These are phyloP conservation scores for Uromys caudimaculatus DNA, from an alignment of 2,797 vertebrate genomes.

Conservation along the genomic window DNA sequence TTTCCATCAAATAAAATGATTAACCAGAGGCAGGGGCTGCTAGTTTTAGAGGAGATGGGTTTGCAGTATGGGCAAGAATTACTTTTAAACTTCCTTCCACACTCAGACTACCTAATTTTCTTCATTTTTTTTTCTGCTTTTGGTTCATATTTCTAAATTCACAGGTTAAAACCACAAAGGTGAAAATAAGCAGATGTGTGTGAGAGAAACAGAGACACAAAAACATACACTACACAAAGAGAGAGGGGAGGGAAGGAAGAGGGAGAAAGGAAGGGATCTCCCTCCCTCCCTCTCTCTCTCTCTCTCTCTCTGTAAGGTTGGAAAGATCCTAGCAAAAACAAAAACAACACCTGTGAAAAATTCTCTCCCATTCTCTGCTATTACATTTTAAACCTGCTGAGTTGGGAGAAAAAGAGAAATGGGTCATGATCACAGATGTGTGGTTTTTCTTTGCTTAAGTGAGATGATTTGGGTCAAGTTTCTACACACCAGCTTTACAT, in stretches of 20 bases:
- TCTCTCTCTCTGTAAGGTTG: neutral
- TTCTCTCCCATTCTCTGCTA: neutral
- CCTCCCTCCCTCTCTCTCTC: too few species aligned
- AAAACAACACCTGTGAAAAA: conserved; percentile 8
- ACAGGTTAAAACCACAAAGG: conserved; percentile 52
- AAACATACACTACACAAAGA: neutral
- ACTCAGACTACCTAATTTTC: neutral
- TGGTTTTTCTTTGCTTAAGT: conserved; percentile 21
- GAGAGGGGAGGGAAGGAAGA: neutral
- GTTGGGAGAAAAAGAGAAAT: conserved; percentile 52
- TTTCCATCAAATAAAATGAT: neutral
- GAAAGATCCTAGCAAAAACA: conserved; percentile 33
- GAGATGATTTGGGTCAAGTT: conserved; percentile 72
- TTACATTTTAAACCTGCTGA: conserved; percentile 68
- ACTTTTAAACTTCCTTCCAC: neutral
- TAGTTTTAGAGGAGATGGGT: neutral
- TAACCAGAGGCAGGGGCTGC: neutral
- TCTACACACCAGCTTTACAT: conserved; percentile 60
- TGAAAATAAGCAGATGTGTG: neutral
- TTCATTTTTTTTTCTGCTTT: neutral
- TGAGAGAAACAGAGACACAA: neutral
- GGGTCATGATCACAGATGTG: conserved; percentile 49
- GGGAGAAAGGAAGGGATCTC: neutral
- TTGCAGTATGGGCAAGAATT: neutral
- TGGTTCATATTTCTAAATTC: conserved; percentile 11